phyloP scores from a whole-genome alignment of 2,113 vertebrate genomes.

The Egretta garzetta region DNA sequence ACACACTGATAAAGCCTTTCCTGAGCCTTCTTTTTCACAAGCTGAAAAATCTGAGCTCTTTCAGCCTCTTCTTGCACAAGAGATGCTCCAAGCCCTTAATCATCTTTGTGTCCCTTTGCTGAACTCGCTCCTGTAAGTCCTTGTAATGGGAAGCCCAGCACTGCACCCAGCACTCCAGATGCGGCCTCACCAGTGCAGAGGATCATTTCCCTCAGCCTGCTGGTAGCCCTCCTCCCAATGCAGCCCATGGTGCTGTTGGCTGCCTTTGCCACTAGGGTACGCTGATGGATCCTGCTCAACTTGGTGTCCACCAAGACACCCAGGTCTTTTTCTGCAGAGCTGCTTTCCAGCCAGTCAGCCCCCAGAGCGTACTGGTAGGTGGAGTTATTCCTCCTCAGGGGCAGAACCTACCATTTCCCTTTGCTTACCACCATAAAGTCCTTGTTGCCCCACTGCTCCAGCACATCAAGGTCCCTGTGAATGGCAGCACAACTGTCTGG shows the following conservation, averaged over 20 bases:
- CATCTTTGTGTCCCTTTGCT: background rate
- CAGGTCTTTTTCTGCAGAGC: background rate
- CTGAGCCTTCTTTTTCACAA: background rate
- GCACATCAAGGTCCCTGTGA: background rate
- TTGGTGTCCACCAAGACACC: background rate
- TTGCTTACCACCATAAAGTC: background rate
- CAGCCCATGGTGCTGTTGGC: background rate
- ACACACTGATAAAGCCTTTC: background rate
- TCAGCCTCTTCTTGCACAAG: background rate
- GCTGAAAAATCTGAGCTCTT: background rate
- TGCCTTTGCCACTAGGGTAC: background rate
- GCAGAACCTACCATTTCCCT: background rate
- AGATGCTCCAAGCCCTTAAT: background rate
- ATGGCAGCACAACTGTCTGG: background rate
- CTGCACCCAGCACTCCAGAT: background rate
- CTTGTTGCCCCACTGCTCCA: background rate
- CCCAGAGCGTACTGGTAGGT: background rate
- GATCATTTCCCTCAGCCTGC: background rate
- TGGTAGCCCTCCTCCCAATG: background rate
- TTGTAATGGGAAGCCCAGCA: background rate
- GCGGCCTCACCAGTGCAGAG: background rate
- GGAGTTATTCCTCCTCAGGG: background rate
- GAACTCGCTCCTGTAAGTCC: background rate
- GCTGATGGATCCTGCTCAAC: background rate
- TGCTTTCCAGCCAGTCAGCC: background rate